Conservation (phyloP, 2,797 vertebrate genomes). For the Sibirionetta formosa region DNA sequence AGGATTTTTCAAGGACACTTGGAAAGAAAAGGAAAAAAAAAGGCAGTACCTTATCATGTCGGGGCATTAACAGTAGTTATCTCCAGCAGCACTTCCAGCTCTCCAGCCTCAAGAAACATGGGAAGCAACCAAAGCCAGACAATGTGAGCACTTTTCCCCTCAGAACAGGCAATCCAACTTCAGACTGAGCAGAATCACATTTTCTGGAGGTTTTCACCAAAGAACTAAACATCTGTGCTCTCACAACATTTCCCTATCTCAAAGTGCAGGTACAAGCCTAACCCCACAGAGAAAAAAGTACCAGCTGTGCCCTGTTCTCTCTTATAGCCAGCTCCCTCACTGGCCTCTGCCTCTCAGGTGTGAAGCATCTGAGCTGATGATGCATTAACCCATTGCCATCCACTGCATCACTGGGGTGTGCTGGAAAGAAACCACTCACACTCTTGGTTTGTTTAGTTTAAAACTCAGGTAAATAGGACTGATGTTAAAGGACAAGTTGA, state of each 20-base stretch:
- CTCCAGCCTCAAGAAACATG: accelerated
- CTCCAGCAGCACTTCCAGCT: background rate
- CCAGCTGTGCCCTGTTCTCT: background rate
- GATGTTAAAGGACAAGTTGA: background rate
- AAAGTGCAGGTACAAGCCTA: accelerated
- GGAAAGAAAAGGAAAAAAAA: background rate
- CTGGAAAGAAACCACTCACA: background rate
- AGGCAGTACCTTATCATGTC: background rate
- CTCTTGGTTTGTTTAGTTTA: background rate
- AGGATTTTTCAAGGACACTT: conserved; percentile 16
- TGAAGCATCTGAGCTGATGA: background rate
- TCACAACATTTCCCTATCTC: background rate
- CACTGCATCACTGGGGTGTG: background rate
- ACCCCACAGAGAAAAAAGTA: accelerated
- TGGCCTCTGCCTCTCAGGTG: background rate
- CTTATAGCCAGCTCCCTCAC: background rate
- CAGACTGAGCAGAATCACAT: background rate
- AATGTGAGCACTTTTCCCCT: accelerated
- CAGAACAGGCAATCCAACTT: background rate
- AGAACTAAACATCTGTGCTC: background rate
- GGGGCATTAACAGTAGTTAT: background rate
- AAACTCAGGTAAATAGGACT: background rate
- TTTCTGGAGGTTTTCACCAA: background rate
- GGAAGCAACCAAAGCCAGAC: background rate
- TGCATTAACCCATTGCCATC: background rate